Evolutionary conservation across 2,888 invertebrate species (phyloP).

Genomic region (Myopa testacea): DNA sequence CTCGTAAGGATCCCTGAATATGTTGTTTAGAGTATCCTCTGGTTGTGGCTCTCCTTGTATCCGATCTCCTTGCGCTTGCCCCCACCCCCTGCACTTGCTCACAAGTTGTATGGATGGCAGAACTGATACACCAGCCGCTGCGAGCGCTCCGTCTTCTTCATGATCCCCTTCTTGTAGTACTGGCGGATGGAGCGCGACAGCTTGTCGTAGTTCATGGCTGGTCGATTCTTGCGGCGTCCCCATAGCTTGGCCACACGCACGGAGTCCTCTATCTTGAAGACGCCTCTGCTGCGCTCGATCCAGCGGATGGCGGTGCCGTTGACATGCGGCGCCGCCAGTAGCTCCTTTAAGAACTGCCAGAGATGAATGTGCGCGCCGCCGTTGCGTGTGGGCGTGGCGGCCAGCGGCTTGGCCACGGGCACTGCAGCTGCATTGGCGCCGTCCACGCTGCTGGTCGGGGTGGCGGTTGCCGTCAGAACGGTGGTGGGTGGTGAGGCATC

Average conservation of each 20-base stretch:
- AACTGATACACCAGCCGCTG: conserved; percentile 99
- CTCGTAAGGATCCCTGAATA: background rate
- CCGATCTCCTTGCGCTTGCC: background rate
- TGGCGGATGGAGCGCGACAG: conserved; percentile 96
- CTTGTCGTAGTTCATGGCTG: conserved; percentile 99
- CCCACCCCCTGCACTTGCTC: conserved; percentile 53
- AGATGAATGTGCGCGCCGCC: conserved; percentile 92
- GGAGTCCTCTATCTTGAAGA: conserved; percentile 99
- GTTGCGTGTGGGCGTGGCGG: conserved; percentile 42
- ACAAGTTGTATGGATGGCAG: conserved; percentile 93
- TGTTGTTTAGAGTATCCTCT: background rate
- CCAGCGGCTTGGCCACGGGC: conserved; percentile 48
- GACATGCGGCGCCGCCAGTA: conserved; percentile 86
- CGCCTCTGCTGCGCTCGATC: conserved; percentile 93
- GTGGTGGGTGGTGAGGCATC: conserved; percentile 60
- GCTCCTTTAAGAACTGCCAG: conserved; percentile 98
- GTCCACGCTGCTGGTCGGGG: conserved; percentile 43
- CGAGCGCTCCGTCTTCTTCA: conserved; percentile 98
- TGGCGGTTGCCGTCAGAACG: conserved; percentile 19
- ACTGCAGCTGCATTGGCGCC: conserved; percentile 58
- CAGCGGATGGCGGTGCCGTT: conserved; percentile 97
- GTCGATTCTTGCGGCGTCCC: conserved; percentile 98
- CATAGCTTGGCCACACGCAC: conserved; percentile 96
- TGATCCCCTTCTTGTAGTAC: conserved; percentile 99
- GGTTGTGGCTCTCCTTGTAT: background rate